phyloP scores from a whole-genome alignment of 2,797 vertebrate genomes.

The Valencia hispanica region DNA sequence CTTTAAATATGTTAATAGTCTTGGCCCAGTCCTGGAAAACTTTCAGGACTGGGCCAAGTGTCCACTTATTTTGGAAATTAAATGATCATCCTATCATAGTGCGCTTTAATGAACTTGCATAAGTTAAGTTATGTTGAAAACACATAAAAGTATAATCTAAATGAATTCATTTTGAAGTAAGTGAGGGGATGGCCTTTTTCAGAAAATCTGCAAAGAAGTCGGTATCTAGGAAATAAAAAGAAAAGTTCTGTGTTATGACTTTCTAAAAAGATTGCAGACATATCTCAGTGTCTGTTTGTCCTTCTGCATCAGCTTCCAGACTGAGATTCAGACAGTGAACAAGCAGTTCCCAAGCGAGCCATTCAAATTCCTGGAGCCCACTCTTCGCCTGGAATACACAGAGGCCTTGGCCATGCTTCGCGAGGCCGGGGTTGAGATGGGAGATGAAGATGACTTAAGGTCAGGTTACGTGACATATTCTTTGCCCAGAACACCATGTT shows the following conservation, averaged over 20 bases:
- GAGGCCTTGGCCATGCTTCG: slow-evolving; percentile 94
- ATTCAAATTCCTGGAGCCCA: slow-evolving; percentile 98
- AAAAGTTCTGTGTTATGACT: neutral
- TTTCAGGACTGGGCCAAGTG: no score
- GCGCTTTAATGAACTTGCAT: no score
- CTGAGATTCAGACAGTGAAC: slow-evolving; percentile 93
- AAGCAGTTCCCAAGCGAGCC: slow-evolving; percentile 96
- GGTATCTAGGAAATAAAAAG: neutral
- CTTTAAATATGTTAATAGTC: no score
- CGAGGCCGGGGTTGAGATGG: slow-evolving; percentile 96
- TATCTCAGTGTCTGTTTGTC: neutral
- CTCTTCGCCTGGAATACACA: slow-evolving; percentile 91
- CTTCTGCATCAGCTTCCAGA: slow-evolving; percentile 87
- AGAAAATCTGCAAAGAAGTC: no score
- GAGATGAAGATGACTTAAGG: slow-evolving; percentile 98
- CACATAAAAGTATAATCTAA: no score
- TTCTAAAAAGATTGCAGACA: neutral
- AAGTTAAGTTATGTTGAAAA: no score
- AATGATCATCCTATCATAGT: no score
- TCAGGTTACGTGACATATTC: slow-evolving; percentile 56
- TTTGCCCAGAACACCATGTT: neutral
- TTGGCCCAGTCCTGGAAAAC: no score
- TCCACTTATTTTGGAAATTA: no score
- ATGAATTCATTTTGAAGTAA: no score
- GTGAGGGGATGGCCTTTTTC: no score